A percentile compares a stretch with the other conserved stretches of the same genome.
Conservation (phyloP, 2,888 invertebrate genomes). For the Philopedon plagiatum region DNA sequence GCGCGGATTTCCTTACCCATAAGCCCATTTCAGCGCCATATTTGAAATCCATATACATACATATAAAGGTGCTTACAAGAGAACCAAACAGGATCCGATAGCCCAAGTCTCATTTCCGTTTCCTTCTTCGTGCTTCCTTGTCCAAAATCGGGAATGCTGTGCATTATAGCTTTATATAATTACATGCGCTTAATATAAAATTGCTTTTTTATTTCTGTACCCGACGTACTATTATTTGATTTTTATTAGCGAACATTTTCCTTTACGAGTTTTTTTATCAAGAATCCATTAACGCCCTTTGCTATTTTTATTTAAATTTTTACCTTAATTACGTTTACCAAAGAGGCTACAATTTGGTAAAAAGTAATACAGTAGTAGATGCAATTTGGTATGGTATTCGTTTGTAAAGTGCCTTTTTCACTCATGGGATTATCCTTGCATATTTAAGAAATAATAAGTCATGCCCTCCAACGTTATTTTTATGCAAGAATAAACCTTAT, state of each 20-base stretch:
- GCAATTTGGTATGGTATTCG: no score
- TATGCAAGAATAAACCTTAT: no score
- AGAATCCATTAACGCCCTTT: no score
- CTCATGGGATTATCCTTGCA: no score
- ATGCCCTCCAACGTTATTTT: no score
- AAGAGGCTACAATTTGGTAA: no score
- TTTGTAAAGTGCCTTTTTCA: no score
- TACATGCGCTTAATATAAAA: neutral
- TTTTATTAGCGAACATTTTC: neutral
- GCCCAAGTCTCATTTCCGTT: constrained; percentile 45
- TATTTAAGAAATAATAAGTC: no score
- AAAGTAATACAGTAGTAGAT: no score
- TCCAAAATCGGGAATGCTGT: neutral
- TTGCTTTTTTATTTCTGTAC: constrained; percentile 7
- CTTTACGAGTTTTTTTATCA: no score
- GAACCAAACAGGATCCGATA: constrained; percentile 41
- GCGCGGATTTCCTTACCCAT: constrained; percentile 43
- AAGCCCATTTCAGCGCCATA: constrained; percentile 44
- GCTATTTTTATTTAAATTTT: no score
- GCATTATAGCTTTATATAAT: neutral
- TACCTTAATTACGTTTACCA: no score
- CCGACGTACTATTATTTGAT: neutral
- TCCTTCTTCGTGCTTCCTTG: constrained; percentile 23
- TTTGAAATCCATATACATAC: constrained; percentile 42
- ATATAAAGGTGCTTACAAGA: constrained; percentile 45